phyloP scores from a whole-genome alignment of 2,113 vertebrate genomes.

The Channa maculata region DNA sequence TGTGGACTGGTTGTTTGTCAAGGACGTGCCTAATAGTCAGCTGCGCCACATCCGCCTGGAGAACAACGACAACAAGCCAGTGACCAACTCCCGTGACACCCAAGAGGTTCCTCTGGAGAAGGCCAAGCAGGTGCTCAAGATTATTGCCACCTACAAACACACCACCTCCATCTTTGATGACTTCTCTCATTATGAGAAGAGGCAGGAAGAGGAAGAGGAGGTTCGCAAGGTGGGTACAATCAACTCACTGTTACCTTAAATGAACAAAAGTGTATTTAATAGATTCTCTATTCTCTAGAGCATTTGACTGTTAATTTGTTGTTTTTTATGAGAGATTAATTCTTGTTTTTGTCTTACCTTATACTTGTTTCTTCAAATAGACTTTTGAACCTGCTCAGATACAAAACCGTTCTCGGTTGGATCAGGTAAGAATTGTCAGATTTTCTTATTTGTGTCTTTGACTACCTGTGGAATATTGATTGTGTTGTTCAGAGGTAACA shows the following conservation, averaged over 20 bases:
- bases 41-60: constrained; percentile 98
- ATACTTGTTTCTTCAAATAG: constrained; percentile 53
- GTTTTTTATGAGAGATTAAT: constrained; percentile 18
- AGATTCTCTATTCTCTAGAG: too few species aligned
- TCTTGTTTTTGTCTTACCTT: constrained; percentile 17
- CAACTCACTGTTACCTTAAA: neutral
- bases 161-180: constrained; percentile 99
- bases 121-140: constrained; percentile 97
- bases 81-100: constrained; percentile 99
- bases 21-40: constrained; percentile 98
- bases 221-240: constrained; percentile 90
- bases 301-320: neutral
- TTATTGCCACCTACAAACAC: constrained; percentile 97
- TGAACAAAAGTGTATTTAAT: too few species aligned
- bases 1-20: constrained; percentile 99
- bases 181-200: constrained; percentile 97
- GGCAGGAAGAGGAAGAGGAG: constrained; percentile 96
- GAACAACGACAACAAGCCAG: constrained; percentile 99
- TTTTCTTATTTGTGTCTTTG: neutral
- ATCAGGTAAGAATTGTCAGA: constrained; percentile 66
- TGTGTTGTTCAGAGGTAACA: neutral
- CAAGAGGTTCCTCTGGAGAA: constrained; percentile 99
- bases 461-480: neutral
- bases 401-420: constrained; percentile 78
- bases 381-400: constrained; percentile 79